Conservation (phyloP, 2,113 vertebrate species). For the Urocynchramus pylzowi region DNA sequence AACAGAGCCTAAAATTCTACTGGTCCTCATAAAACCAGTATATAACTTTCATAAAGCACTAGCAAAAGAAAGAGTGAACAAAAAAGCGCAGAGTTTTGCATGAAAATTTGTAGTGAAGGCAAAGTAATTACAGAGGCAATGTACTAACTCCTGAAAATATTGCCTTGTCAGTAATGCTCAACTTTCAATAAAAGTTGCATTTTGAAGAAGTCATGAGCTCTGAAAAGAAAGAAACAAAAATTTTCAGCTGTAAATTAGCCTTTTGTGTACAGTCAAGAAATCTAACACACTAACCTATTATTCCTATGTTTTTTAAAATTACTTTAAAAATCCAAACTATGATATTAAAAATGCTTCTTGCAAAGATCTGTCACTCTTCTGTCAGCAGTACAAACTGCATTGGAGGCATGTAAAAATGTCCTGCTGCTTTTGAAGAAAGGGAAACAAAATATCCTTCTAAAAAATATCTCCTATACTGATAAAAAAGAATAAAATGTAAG, state of each 20-base stretch:
- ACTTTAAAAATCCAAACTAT: rapidly evolving
- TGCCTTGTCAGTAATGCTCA: neutral
- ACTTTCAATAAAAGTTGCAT: neutral
- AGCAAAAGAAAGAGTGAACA: neutral
- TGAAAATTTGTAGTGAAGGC: neutral
- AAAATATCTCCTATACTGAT: neutral
- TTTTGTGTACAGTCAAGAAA: neutral
- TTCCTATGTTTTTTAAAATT: neutral
- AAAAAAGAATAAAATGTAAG: neutral
- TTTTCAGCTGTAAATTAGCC: neutral
- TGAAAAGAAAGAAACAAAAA: neutral
- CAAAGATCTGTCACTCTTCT: neutral
- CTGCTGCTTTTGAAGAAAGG: neutral
- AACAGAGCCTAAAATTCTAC: neutral
- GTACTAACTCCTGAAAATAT: neutral
- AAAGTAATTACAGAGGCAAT: neutral
- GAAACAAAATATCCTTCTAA: neutral
- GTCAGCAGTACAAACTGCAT: neutral
- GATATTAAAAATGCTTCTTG: neutral
- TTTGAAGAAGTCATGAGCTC: neutral
- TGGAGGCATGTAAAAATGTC: neutral
- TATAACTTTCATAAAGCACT: neutral
- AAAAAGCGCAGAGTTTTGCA: neutral
- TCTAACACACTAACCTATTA: neutral
- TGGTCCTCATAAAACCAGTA: neutral